A percentile compares a stretch with the other conserved stretches of the same genome.
phyloP scores from a whole-genome alignment of 1,140 invertebrate genomes.

The Aphaenogaster rudis region DNA sequence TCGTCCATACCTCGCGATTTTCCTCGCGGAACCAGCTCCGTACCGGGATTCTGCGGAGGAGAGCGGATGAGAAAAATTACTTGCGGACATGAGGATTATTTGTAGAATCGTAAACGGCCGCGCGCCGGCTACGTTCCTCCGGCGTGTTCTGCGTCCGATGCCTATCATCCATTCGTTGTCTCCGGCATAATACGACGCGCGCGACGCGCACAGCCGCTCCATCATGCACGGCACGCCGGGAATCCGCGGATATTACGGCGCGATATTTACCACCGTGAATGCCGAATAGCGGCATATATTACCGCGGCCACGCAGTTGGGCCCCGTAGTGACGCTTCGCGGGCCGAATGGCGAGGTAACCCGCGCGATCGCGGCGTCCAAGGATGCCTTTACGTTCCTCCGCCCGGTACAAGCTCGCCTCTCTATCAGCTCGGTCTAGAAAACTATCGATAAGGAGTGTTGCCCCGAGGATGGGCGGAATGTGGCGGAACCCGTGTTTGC shows the following conservation, averaged over 20 bases:
- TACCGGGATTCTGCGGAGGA: neutral
- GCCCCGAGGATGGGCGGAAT: conserved; percentile 41
- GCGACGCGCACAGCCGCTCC: conserved; percentile 33
- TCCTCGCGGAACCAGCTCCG: conserved; percentile 12
- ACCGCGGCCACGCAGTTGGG: conserved; percentile 20
- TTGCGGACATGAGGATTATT: conserved; percentile 51
- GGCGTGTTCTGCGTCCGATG: conserved; percentile 24
- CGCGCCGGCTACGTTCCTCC: conserved; percentile 15
- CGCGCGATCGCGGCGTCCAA: conserved; percentile 31
- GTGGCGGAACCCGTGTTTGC: conserved; percentile 38
- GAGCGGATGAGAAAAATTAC: conserved; percentile 28
- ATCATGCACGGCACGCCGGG: conserved; percentile 46
- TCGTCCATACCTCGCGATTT: conserved; percentile 4
- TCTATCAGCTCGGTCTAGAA: conserved; percentile 53
- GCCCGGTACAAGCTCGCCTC: conserved; percentile 16
- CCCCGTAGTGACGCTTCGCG: conserved; percentile 47
- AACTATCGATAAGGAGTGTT: conserved; percentile 48
- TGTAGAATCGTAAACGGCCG: conserved; percentile 66
- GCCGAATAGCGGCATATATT: conserved; percentile 69
- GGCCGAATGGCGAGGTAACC: conserved; percentile 27
- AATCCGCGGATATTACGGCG: conserved; percentile 70
- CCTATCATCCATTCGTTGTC: conserved; percentile 62
- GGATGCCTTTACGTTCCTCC: conserved; percentile 51
- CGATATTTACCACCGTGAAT: conserved; percentile 72
- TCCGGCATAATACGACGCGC: conserved; percentile 37